phyloP scores from a whole-genome alignment of 1,140 invertebrate genomes.

The Tetragonula clypearis region DNA sequence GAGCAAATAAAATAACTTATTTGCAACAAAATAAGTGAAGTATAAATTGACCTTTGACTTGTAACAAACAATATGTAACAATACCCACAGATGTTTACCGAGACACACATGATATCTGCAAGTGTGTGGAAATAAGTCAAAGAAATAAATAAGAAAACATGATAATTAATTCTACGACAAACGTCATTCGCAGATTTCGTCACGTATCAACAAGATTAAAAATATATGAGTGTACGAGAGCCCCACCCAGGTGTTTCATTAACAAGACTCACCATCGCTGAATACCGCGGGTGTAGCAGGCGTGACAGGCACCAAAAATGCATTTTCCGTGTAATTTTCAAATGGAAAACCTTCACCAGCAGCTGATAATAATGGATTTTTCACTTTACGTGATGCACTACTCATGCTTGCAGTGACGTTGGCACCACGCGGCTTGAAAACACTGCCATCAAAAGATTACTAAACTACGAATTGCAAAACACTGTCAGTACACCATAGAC shows the following conservation, averaged over 20 bases:
- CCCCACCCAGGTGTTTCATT: constrained; percentile 67
- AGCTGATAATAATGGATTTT: constrained; percentile 79
- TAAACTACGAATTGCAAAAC: constrained; percentile 27
- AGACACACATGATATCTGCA: background rate
- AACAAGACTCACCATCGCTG: constrained; percentile 75
- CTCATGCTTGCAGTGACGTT: constrained; percentile 70
- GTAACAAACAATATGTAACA: background rate
- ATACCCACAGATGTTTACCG: background rate
- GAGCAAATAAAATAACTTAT: background rate
- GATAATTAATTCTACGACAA: background rate
- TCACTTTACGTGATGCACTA: constrained; percentile 71
- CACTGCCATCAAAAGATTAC: constrained; percentile 64
- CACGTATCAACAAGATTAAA: background rate
- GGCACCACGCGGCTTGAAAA: constrained; percentile 42
- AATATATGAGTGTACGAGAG: constrained; percentile 21
- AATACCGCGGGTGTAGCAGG: constrained; percentile 75
- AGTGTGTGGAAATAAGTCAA: background rate
- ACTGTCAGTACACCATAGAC: constrained; percentile 21
- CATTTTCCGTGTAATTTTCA: constrained; percentile 73
- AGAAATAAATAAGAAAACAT: too few species aligned
- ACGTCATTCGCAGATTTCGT: background rate
- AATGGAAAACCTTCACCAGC: constrained; percentile 78
- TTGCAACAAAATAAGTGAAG: background rate
- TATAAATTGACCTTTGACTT: background rate
- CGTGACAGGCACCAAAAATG: constrained; percentile 78